Base-by-base conservation (phyloP, 2,113 vertebrate species). In the Strigops habroptila region DNA sequence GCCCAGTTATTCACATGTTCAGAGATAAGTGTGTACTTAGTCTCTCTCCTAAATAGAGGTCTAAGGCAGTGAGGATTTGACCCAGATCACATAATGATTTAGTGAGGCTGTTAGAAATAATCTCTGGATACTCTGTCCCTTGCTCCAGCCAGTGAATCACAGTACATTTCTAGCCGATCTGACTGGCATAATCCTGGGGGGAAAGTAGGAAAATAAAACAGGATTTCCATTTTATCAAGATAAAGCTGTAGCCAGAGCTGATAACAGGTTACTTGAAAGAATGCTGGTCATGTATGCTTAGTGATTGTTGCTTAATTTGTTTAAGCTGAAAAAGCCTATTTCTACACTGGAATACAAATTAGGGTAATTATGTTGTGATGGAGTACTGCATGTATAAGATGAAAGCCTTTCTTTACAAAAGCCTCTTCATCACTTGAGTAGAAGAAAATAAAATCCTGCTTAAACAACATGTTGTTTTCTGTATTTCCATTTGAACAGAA, bases 331-430 rank as follows among this genome's bases (percentile, higher is more conserved):
- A 96, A 96, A 95, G 83, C 88, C 92, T 95, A 37, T 97, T 97
- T 97, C 96, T 97, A 95, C 92, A 93, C 94, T 63, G 65, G 97
- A 97, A 97, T 97, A 97, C 97, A 97, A 97, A 97, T 97, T 96
- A 97, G 96, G 96, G 92, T 97, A 97, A 97, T 97, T 97, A 97
- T 84, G 75, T 96, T 96, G 93, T 97, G 96, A 96, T 96, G 88
- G 94, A 96, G 95, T 91, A 86, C 82, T 95, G 95, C 93, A 88
- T 97, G 92, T 95, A 63, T 96, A 97, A 97, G 92, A 97, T 96
- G 90, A 97, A 97, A 97, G 97, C 91, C 86, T 95, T 97, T 92
- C 94, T 96, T 96, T 88, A 97, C 91, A 97, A 97, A 96, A 95
- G 96, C 86, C 88, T 94, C 91, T 89, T 96, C 96, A 94, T 96